Percentiles rank a stretch among this genome's conserved stretches.
Evolutionary conservation across 2,113 vertebrate genomes (phyloP).

Genomic region (Heteronetta atricapilla): DNA sequence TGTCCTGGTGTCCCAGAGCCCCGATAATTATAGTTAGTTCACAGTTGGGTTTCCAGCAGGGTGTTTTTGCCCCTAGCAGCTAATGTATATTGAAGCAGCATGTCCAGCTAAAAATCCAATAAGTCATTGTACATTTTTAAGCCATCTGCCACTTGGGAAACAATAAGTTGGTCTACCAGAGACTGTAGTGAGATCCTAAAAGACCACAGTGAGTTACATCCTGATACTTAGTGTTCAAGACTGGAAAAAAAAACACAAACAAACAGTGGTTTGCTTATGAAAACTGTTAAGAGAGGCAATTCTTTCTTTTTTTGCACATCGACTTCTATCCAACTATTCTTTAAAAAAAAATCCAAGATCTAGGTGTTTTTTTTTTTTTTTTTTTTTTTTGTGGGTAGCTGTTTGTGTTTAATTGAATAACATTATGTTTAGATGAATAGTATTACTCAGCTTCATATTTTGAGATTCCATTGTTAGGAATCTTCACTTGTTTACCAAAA

Average conservation of each 20-base stretch:
- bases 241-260: neutral
- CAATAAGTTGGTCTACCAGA: neutral
- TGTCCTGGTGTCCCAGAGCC: neutral
- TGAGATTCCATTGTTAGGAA: neutral
- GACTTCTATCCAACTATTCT: neutral
- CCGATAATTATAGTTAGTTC: neutral
- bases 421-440: neutral
- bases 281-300: neutral
- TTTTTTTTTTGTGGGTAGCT: neutral
- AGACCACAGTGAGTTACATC: neutral
- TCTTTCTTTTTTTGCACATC: neutral
- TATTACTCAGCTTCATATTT: neutral
- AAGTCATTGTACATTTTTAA: neutral
- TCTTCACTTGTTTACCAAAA: neutral
- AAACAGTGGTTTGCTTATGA: neutral
- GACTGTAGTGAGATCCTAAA: neutral
- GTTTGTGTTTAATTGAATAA: neutral
- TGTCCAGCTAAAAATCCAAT: neutral
- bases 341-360: neutral
- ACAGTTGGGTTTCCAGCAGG: neutral
- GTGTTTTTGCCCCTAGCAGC: neutral
- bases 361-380: too few relatives aligned
- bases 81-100: neutral
- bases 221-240: neutral
- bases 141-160: neutral